phyloP scores from a whole-genome alignment of 30 jellyfish, hydroid and myxozoan genomes.

The Aurelia coerulea region DNA sequence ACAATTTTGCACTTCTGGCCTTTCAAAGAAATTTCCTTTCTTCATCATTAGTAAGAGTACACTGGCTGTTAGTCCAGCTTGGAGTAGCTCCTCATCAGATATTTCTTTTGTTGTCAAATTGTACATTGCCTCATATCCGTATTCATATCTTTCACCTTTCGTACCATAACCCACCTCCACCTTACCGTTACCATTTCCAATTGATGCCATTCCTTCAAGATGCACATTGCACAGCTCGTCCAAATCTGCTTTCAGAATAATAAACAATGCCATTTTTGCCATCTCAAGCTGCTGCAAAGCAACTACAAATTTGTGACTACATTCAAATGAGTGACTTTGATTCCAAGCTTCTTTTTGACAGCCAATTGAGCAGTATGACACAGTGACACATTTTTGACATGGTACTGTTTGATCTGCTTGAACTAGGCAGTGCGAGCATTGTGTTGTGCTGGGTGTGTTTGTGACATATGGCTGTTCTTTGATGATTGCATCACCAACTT shows the following conservation, averaged over 20 bases:
- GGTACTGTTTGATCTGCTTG: conserved; percentile 42
- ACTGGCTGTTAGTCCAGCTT: conserved; percentile 64
- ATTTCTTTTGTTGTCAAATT: conserved; percentile 36
- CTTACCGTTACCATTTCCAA: not conserved
- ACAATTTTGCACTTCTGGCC: not conserved
- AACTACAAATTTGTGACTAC: conserved; percentile 25
- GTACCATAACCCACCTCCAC: conserved; percentile 30
- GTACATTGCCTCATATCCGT: conserved; percentile 59
- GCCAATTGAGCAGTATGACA: conserved; percentile 60
- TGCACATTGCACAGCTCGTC: not conserved
- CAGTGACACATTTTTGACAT: conserved; percentile 66
- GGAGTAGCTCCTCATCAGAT: conserved; percentile 51
- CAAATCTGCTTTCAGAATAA: conserved; percentile 43
- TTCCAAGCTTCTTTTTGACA: conserved; percentile 75
- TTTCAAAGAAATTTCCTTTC: conserved; percentile 24
- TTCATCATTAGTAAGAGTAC: conserved; percentile 31
- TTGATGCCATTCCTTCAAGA: not conserved
- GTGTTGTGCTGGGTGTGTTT: conserved; percentile 65
- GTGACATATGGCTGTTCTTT: conserved; percentile 87
- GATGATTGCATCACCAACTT: conserved; percentile 61
- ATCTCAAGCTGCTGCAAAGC: conserved; percentile 76
- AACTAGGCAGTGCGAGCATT: conserved; percentile 75
- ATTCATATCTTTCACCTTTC: conserved; percentile 11
- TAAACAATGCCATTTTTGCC: conserved; percentile 72
- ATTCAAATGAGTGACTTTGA: conserved; percentile 73